Percentiles rank a stretch among this genome's conserved stretches.
phyloP scores from a whole-genome alignment of 1,140 invertebrate species.

The Drosophila cardini region DNA sequence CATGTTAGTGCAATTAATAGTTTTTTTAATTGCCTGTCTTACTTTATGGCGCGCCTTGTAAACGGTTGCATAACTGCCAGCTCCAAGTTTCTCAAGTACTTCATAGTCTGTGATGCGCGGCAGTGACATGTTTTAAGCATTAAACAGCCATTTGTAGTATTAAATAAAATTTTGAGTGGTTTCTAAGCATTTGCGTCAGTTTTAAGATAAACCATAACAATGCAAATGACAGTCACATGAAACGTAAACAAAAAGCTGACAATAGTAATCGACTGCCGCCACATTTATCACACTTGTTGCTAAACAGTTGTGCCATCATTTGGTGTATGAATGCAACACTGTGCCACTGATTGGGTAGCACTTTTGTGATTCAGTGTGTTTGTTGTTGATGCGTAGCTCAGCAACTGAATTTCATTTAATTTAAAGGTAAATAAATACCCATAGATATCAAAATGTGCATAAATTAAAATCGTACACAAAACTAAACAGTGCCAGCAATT shows the following conservation, averaged over 20 bases:
- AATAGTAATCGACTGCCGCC: constrained; percentile 1
- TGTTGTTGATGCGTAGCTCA: constrained; percentile 61
- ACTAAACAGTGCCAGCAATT: background rate
- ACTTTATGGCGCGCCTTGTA: constrained; percentile 94
- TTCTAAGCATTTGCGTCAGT: background rate
- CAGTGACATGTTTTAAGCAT: constrained; percentile 65
- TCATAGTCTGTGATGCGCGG: constrained; percentile 89
- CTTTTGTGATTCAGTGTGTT: constrained; percentile 57
- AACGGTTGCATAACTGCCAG: constrained; percentile 95
- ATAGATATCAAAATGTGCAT: background rate
- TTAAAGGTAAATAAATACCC: constrained; percentile 59
- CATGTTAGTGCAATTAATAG: background rate
- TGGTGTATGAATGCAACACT: constrained; percentile 10
- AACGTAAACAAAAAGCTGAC: constrained; percentile 23
- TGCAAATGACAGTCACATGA: constrained; percentile 16
- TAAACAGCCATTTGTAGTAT: constrained; percentile 26
- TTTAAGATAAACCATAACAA: constrained; percentile 43
- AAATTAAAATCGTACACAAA: background rate
- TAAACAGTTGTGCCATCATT: constrained; percentile 29
- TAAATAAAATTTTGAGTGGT: background rate
- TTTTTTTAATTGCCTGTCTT: constrained; percentile 39
- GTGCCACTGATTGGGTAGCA: constrained; percentile 23
- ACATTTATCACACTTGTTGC: constrained; percentile 48
- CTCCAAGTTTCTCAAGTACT: constrained; percentile 91
- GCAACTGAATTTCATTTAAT: constrained; percentile 32